Conservation (phyloP, 2,113 vertebrate species). For the Rutilus rutilus region DNA sequence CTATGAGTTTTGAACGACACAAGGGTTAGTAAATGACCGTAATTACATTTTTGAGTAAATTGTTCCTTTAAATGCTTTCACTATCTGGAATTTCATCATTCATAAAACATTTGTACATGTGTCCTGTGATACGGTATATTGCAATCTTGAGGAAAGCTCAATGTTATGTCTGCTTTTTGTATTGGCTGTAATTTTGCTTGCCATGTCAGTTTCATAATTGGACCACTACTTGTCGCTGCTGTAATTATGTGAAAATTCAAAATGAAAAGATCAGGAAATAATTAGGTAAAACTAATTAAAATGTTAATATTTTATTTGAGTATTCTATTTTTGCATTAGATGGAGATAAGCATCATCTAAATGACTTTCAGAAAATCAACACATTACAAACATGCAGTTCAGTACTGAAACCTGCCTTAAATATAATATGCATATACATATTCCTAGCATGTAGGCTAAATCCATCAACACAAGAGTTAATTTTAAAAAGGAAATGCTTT, state of each 20-base stretch:
- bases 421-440: constrained; percentile 38
- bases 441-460: not conserved
- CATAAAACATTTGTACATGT: not conserved
- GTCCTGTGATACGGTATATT: not conserved
- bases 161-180: not conserved
- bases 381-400: constrained; percentile 35
- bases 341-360: constrained; percentile 1
- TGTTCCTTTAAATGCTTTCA: too few species aligned
- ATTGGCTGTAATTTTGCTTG: not conserved
- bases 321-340: constrained; percentile 6
- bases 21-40: not conserved
- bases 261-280: not conserved
- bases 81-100: constrained; percentile 5
- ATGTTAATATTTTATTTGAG: constrained; percentile 43
- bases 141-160: not conserved
- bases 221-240: not conserved
- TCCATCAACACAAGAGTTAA: constrained; percentile 24
- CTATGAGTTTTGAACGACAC: not conserved
- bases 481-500: not conserved
- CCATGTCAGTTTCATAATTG: not conserved
- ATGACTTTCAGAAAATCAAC: constrained; percentile 9
- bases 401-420: constrained; percentile 4
- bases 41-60: too few species aligned
- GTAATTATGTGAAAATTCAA: not conserved
- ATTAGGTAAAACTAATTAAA: not conserved